Conservation (phyloP, 2,113 vertebrate genomes). For the Chamaea fasciata region DNA sequence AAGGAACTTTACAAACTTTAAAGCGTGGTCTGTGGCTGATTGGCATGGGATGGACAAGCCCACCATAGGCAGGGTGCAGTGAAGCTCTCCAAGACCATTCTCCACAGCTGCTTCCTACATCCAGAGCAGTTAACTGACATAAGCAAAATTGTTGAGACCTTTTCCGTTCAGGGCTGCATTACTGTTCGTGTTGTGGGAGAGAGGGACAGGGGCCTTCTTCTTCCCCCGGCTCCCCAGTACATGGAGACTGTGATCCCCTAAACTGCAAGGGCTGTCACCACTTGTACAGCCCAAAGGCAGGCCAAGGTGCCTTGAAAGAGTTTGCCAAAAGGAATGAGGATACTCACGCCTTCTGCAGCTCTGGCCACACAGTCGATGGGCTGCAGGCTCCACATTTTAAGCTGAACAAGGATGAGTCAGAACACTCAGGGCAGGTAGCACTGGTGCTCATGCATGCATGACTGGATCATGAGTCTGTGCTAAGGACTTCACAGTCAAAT, state of each 20-base stretch:
- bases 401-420: neutral
- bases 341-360: neutral
- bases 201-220: neutral
- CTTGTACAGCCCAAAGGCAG: neutral
- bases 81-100: neutral
- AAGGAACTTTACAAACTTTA: neutral
- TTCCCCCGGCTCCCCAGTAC: neutral
- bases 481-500: neutral
- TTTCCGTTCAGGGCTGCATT: neutral
- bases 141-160: neutral
- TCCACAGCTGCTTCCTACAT: neutral
- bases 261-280: neutral
- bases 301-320: neutral
- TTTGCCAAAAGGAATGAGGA: neutral
- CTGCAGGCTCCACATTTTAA: neutral
- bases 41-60: neutral
- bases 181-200: neutral
- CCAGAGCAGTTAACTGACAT: neutral
- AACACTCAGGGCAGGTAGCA: neutral
- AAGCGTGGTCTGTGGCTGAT: neutral
- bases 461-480: neutral
- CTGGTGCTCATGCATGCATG: neutral
- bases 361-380: neutral
- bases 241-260: neutral
- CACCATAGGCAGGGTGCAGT: neutral